These are phyloP conservation scores for Cephus runcator DNA, from an alignment of 2,888 invertebrate species.

Conservation along the genomic window DNA sequence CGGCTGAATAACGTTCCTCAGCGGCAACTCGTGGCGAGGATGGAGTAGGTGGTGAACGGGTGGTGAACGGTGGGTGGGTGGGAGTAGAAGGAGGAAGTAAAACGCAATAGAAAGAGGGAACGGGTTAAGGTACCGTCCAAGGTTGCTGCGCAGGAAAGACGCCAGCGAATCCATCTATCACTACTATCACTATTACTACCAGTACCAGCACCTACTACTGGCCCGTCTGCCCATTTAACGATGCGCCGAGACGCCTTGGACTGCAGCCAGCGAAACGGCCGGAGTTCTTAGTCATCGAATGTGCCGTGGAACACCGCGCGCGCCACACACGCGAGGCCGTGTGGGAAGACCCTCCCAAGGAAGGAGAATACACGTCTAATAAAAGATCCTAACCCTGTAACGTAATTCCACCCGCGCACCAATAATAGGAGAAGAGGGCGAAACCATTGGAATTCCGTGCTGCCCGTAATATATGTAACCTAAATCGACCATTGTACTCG, in stretches of 20 bases:
- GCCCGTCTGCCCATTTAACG: not conserved
- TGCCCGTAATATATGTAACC: not conserved
- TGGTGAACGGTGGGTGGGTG: too few relatives aligned
- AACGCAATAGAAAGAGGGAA: not conserved
- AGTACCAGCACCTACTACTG: not conserved
- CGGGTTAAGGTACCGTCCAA: conserved; percentile 2
- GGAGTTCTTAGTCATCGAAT: conserved; percentile 1
- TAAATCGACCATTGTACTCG: not conserved
- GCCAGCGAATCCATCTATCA: not conserved
- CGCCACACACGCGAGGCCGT: not conserved
- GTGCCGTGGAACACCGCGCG: not conserved
- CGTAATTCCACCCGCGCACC: conserved; percentile 47
- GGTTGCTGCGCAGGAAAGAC: conserved; percentile 4
- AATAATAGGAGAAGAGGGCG: conserved; percentile 31
- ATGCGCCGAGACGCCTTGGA: conserved; percentile 5
- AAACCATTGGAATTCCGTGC: not conserved
- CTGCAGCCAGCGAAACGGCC: not conserved
- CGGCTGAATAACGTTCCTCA: not conserved
- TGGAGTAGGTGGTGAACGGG: too few relatives aligned
- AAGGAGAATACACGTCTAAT: conserved; percentile 30
- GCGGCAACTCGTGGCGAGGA: not conserved
- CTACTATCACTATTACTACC: not conserved
- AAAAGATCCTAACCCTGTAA: conserved; percentile 40
- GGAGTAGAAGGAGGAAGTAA: not conserved
- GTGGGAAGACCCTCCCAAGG: not conserved